These are phyloP conservation scores for Neogobius melanostomus DNA, from an alignment of 2,113 vertebrate species.

Conservation along the genomic window DNA sequence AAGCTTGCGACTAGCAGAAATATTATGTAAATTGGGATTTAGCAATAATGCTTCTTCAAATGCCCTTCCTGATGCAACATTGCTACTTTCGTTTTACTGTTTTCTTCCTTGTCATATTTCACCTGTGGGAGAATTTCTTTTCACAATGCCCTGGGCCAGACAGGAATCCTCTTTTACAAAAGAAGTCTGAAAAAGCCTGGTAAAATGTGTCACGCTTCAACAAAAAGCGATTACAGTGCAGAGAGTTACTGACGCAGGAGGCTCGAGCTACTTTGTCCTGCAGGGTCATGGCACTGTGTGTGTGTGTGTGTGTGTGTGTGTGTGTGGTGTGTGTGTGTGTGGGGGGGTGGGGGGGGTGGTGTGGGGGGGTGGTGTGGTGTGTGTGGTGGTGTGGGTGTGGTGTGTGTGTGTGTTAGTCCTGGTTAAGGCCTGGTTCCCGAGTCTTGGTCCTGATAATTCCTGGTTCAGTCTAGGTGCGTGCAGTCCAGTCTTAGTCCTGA, in stretches of 20 bases:
- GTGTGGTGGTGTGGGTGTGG: too few relatives aligned
- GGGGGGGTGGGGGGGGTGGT: too few relatives aligned
- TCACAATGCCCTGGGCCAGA: constrained; percentile 12
- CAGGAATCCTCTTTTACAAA: constrained; percentile 3
- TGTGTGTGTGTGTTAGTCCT: too few relatives aligned
- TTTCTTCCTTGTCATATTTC: background rate
- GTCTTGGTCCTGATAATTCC: too few relatives aligned
- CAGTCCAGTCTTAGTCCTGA: too few relatives aligned
- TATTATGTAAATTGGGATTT: background rate
- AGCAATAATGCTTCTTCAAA: background rate
- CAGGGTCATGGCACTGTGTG: background rate
- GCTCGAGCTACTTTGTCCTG: background rate
- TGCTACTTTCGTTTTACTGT: background rate
- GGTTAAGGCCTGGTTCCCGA: too few relatives aligned
- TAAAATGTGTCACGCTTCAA: constrained; percentile 23
- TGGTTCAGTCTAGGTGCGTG: too few relatives aligned
- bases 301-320: too few relatives aligned
- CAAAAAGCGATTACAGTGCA: constrained; percentile 2
- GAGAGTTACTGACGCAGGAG: background rate
- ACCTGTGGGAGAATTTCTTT: constrained; percentile 6
- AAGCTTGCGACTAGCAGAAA: background rate
- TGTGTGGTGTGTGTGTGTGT: too few relatives aligned
- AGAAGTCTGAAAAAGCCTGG: constrained; percentile 6
- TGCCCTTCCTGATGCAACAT: background rate
- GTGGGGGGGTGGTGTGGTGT: too few relatives aligned